Evolutionary conservation across 2,888 invertebrate species (phyloP).

Genomic region (Acleris holmiana): DNA sequence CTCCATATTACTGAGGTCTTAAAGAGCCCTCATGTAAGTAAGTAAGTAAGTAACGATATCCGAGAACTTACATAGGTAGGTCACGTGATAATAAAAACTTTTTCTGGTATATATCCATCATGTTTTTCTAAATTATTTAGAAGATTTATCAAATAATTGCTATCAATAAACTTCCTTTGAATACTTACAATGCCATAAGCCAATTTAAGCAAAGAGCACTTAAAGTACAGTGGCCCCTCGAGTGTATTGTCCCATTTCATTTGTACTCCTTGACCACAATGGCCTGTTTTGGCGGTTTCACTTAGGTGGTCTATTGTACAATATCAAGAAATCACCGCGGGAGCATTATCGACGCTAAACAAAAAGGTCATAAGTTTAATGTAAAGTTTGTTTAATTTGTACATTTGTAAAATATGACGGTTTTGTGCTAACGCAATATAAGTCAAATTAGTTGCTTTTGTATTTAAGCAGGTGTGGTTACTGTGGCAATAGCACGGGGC

Average conservation of each 20-base stretch:
- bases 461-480: constrained; percentile 53
- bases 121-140: not conserved
- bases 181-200: constrained; percentile 5
- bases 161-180: constrained; percentile 26
- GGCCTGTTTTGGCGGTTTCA: constrained; percentile 43
- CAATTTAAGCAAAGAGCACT: constrained; percentile 10
- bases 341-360: constrained; percentile 17
- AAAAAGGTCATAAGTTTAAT: constrained; percentile 11
- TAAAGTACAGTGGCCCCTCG: constrained; percentile 33
- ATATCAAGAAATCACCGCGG: constrained; percentile 42
- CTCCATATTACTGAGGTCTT: too few relatives aligned
- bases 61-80: too few relatives aligned
- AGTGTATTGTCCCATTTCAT: constrained; percentile 23
- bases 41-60: too few relatives aligned
- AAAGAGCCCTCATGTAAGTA: too few relatives aligned
- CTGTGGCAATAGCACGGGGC: constrained; percentile 52
- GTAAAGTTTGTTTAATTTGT: not conserved
- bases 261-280: constrained; percentile 36
- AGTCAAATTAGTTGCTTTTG: constrained; percentile 66
- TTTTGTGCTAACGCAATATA: constrained; percentile 52
- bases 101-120: not conserved
- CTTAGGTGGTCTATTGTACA: constrained; percentile 65
- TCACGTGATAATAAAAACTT: too few relatives aligned
- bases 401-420: not conserved
- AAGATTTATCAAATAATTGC: constrained; percentile 13